Percentiles rank a stretch among this genome's conserved stretches.
Evolutionary conservation across 2,888 invertebrate species (phyloP).

Genomic region (Mythimna albipuncta): DNA sequence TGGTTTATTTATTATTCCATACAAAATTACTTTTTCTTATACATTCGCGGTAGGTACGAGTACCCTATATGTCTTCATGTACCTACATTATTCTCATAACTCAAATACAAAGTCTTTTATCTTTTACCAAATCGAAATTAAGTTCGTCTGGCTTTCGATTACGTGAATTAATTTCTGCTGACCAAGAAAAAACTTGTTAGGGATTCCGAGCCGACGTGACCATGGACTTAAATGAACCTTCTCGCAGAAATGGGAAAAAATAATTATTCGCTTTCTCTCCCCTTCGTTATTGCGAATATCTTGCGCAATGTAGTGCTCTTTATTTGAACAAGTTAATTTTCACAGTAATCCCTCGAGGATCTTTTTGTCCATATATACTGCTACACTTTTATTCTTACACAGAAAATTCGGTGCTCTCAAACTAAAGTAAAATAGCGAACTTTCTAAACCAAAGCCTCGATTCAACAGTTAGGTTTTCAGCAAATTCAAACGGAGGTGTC

Average conservation of each 20-base stretch:
- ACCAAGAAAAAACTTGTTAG: conserved; percentile 72
- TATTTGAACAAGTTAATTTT: conserved; percentile 71
- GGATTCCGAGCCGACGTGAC: conserved; percentile 70
- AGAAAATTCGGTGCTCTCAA: conserved; percentile 15
- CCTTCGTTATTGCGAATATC: conserved; percentile 66
- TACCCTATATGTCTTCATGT: neutral
- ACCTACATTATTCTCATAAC: conserved; percentile 1
- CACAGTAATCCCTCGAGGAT: conserved; percentile 52
- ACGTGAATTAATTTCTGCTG: conserved; percentile 74
- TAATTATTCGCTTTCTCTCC: conserved; percentile 66
- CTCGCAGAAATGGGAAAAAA: conserved; percentile 67
- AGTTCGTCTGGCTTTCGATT: conserved; percentile 64
- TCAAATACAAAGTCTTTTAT: conserved; percentile 43
- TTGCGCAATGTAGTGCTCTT: conserved; percentile 62
- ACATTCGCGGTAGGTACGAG: conserved; percentile 4
- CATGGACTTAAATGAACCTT: conserved; percentile 68
- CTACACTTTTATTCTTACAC: conserved; percentile 27
- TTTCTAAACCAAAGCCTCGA: conserved; percentile 12
- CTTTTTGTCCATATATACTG: conserved; percentile 40
- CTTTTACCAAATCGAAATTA: conserved; percentile 62
- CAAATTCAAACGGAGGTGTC: conserved; percentile 28
- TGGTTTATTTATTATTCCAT: conserved; percentile 44
- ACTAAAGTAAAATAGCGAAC: conserved; percentile 7
- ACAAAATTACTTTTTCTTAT: conserved; percentile 29
- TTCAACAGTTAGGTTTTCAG: conserved; percentile 24